A percentile compares a stretch with the other conserved stretches of the same genome.
Evolutionary conservation across 2,888 invertebrate species (phyloP).

Genomic region (Limnephilus auricula): DNA sequence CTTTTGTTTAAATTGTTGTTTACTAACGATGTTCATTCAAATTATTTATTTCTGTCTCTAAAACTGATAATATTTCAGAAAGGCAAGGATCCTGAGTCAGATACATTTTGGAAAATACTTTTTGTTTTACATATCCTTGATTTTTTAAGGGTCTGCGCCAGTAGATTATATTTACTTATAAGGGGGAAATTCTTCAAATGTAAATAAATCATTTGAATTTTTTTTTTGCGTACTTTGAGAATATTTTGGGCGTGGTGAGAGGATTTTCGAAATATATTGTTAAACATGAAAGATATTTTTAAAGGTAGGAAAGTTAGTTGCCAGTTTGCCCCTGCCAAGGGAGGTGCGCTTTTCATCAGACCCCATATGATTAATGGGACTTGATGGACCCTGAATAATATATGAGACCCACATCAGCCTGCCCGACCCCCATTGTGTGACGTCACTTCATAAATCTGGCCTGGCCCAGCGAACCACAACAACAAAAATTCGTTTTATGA

Average conservation of each 20-base stretch:
- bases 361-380: constrained; percentile 57
- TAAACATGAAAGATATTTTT: background rate
- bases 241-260: background rate
- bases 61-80: too few species aligned
- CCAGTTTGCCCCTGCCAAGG: background rate
- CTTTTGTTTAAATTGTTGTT: too few species aligned
- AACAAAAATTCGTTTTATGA: constrained; percentile 20
- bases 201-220: background rate
- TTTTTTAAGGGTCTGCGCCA: too few species aligned
- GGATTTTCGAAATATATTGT: background rate
- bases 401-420: constrained; percentile 48
- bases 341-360: constrained; percentile 13
- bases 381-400: constrained; percentile 60
- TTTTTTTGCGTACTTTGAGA: background rate
- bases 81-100: too few species aligned
- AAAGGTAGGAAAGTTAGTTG: background rate
- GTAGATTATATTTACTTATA: too few species aligned
- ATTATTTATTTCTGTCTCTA: too few species aligned
- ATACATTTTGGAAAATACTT: too few species aligned
- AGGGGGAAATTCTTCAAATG: background rate
- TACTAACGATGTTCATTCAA: too few species aligned
- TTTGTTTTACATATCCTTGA: too few species aligned
- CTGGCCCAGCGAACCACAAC: constrained; percentile 28
- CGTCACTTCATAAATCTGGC: constrained; percentile 45
- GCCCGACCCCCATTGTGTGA: constrained; percentile 24